Base-by-base conservation (phyloP, 2,888 invertebrate genomes). In the Chironomus tentans region DNA sequence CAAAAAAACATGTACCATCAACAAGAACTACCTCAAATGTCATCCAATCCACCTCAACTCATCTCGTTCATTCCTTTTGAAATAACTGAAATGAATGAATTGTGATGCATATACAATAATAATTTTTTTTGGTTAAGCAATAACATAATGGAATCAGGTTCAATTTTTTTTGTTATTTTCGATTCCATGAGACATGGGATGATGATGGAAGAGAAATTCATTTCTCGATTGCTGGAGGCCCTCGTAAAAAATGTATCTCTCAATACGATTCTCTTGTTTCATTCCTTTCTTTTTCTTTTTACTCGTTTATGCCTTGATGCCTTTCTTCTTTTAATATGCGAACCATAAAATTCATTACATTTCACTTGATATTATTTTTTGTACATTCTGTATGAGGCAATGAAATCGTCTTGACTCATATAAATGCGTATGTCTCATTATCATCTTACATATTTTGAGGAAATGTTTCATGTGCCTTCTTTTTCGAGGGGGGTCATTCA, bases 101-200 rank as follows among this genome's bases (percentile, higher is more conserved):
- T 68, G 74, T 48, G 74, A 74, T 56, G 28, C 38, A 28, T 15
- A 24, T 22, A 28, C 38, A 38, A 38, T 38, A 38, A 38, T 38
- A 10, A 68, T 65, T 12, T 22, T 48, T 21, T 61, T 68, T 47
- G 48, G 15, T 18, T 15, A 21, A 46, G 74, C 74, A 74, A 74
- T 74, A 74, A 74, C 74, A 74, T 68, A 74, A 74, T 74, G 68
- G 38, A 74, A 74, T 74, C 74, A 61, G 74, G 74, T 74, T 74
- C 74, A 74, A 74, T 74, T 68, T 74, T n/a, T 56, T n/a, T 38
- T 38, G 28, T 38, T 47, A n/a, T 68, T 15, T 68, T 62, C 46
- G 46, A 61, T n/a, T 48, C 10, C 38, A 62, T 38, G 56, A 56
- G 38, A 56, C 15, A 56, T 56, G 56, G n/a, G 65, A 65, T 24